Conservation (phyloP, 2,888 invertebrate genomes). For the Synergus gifuensis region DNA sequence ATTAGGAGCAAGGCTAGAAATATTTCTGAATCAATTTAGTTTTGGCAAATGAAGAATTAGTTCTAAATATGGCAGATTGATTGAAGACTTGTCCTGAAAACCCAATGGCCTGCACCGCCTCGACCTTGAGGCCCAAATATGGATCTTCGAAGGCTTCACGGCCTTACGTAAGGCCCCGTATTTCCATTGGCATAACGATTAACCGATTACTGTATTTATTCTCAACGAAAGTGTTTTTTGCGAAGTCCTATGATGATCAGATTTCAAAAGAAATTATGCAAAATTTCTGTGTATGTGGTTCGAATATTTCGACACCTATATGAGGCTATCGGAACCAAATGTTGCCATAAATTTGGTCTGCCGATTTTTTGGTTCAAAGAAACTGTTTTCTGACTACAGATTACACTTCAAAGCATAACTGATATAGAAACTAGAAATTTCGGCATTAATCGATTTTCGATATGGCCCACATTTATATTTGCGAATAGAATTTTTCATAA, state of each 20-base stretch:
- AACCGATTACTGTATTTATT: slow-evolving; percentile 58
- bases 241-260: neutral
- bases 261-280: neutral
- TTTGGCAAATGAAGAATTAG: slow-evolving; percentile 53
- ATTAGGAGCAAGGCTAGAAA: slow-evolving; percentile 58
- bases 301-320: no score
- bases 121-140: slow-evolving; percentile 75
- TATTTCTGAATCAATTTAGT: slow-evolving; percentile 3
- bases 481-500: no score
- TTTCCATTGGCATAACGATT: slow-evolving; percentile 68
- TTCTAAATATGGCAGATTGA: slow-evolving; percentile 59
- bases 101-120: slow-evolving; percentile 70
- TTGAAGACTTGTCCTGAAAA: slow-evolving; percentile 69
- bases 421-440: no score
- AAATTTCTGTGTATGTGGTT: neutral
- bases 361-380: no score
- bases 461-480: no score
- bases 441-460: no score
- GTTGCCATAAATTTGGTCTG: no score
- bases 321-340: no score
- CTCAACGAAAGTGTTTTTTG: neutral
- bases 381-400: no score
- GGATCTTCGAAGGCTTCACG: slow-evolving; percentile 71
- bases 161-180: slow-evolving; percentile 70
- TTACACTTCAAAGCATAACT: no score